These are phyloP conservation scores for Ciconia nigra DNA, from an alignment of 2,797 vertebrate genomes.

Conservation along the genomic window DNA sequence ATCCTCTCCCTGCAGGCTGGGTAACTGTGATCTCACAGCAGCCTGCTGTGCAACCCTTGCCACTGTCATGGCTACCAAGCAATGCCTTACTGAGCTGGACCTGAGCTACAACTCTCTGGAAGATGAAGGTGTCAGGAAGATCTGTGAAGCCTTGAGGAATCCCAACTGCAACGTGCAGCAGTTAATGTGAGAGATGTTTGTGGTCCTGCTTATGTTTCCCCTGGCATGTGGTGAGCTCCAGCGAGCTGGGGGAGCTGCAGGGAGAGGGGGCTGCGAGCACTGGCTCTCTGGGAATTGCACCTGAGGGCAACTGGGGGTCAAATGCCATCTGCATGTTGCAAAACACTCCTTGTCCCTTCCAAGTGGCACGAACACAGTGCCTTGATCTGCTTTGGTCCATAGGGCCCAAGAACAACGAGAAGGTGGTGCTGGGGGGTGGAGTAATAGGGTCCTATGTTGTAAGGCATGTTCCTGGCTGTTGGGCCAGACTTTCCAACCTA, in stretches of 20 bases:
- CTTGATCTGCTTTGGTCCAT: background rate
- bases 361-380: background rate
- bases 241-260: background rate
- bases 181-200: slow-evolving; percentile 77
- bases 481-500: background rate
- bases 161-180: slow-evolving; percentile 79
- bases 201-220: background rate
- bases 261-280: background rate
- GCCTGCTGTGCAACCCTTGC: slow-evolving; percentile 74
- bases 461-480: background rate
- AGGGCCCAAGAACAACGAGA: background rate
- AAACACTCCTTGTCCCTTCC: background rate
- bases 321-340: background rate
- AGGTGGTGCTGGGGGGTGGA: background rate
- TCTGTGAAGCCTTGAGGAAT: slow-evolving; percentile 78
- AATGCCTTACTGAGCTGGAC: slow-evolving; percentile 78
- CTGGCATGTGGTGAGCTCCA: background rate
- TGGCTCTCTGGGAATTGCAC: background rate
- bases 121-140: slow-evolving; percentile 73
- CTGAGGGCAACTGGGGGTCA: too few relatives aligned
- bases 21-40: slow-evolving; percentile 78
- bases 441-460: background rate
- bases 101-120: slow-evolving; percentile 84
- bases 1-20: slow-evolving; percentile 73
- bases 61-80: slow-evolving; percentile 64